Conservation (phyloP, 2,888 invertebrate genomes). For the Onchidella celtica region DNA sequence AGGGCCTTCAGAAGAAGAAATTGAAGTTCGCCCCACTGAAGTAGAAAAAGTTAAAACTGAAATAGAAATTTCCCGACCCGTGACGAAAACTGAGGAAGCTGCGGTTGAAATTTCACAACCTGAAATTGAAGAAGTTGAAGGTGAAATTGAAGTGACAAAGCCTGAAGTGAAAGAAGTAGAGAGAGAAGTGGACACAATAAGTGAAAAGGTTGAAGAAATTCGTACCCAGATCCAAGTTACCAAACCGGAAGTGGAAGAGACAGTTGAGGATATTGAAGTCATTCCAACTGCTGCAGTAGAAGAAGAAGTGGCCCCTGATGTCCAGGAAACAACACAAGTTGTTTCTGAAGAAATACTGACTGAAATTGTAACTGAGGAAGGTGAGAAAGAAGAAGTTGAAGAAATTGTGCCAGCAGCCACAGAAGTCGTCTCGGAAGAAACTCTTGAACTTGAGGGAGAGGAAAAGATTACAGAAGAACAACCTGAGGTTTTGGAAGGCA, state of each 20-base stretch:
- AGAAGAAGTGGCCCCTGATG: constrained; percentile 65
- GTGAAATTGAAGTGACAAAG: constrained; percentile 40
- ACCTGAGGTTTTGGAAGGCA: constrained; percentile 19
- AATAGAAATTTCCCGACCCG: constrained; percentile 38
- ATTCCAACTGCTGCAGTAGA: constrained; percentile 73
- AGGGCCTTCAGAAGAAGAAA: constrained; percentile 50
- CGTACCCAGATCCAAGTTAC: constrained; percentile 47
- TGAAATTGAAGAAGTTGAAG: constrained; percentile 50
- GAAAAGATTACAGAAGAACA: constrained; percentile 18
- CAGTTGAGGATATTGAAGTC: constrained; percentile 78
- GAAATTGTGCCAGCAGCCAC: constrained; percentile 39
- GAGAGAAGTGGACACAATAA: constrained; percentile 52
- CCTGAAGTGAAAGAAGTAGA: constrained; percentile 83
- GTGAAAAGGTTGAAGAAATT: too few relatives aligned
- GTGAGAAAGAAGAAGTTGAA: constrained; percentile 65
- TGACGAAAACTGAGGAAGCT: constrained; percentile 37
- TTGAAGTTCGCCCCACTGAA: constrained; percentile 31
- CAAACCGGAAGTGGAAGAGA: constrained; percentile 82
- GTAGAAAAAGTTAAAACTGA: constrained; percentile 50
- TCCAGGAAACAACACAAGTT: constrained; percentile 80
- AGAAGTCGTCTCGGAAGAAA: too few relatives aligned
- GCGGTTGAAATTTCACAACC: constrained; percentile 49
- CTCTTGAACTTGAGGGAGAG: constrained; percentile 30
- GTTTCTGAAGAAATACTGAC: constrained; percentile 78
- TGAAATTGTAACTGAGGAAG: constrained; percentile 62